phyloP scores from a whole-genome alignment of 2,888 invertebrate genomes.

The Dascillus cervinus region DNA sequence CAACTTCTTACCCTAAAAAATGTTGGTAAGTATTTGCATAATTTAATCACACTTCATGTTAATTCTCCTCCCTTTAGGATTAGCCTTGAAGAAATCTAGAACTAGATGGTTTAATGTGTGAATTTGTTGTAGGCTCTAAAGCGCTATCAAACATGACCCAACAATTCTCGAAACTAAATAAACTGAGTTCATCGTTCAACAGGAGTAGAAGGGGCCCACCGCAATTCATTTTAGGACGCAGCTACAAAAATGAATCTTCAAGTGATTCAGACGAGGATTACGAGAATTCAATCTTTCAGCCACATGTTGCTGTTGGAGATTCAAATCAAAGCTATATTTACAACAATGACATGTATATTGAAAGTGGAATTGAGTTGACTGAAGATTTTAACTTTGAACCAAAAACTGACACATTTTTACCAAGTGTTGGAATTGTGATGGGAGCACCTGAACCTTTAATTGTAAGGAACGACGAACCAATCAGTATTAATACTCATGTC shows the following conservation, averaged over 20 bases:
- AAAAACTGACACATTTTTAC: constrained; percentile 46
- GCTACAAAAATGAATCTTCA: constrained; percentile 42
- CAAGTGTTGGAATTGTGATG: constrained; percentile 61
- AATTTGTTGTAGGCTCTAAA: constrained; percentile 59
- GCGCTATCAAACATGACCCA: constrained; percentile 80
- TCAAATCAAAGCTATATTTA: constrained; percentile 10
- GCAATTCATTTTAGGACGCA: constrained; percentile 48
- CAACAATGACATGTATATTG: constrained; percentile 17
- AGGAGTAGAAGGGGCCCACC: constrained; percentile 41
- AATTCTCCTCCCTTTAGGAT: not conserved
- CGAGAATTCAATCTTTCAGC: constrained; percentile 50
- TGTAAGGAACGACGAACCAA: constrained; percentile 3
- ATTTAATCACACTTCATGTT: not conserved
- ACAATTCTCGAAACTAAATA: constrained; percentile 78
- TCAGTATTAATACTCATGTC: constrained; percentile 31
- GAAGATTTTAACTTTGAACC: constrained; percentile 24
- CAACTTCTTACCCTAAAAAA: constrained; percentile 70
- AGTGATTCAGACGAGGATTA: constrained; percentile 59
- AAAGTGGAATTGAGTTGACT: constrained; percentile 34
- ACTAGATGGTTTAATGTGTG: no score
- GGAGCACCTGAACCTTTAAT: constrained; percentile 20
- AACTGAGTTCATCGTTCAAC: constrained; percentile 54
- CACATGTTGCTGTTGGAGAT: constrained; percentile 26
- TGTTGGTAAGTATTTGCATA: constrained; percentile 53
- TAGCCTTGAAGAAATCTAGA: no score